Evolutionary conservation across 1,140 invertebrate genomes (phyloP).

Genomic region (Anoplolepis gracilipes): DNA sequence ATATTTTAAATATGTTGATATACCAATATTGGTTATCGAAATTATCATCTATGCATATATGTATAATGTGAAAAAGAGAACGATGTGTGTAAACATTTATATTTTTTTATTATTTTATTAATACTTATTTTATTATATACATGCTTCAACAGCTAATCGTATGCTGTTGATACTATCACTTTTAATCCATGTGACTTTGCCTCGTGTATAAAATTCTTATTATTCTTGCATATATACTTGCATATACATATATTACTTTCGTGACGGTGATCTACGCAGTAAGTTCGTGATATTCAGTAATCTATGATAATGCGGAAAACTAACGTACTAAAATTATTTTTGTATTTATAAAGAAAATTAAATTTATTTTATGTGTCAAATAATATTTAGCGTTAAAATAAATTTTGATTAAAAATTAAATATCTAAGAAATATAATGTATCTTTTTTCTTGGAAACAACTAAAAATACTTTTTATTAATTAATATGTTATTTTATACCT

Average conservation of each 20-base stretch:
- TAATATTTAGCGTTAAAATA: neutral
- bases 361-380: neutral
- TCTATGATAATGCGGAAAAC: neutral
- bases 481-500: neutral
- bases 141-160: neutral
- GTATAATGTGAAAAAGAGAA: neutral
- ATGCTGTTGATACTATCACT: neutral
- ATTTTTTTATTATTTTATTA: conserved; percentile 2
- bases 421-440: neutral
- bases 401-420: neutral
- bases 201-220: neutral
- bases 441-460: neutral
- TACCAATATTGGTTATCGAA: neutral
- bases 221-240: neutral
- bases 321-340: neutral
- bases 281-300: neutral
- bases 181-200: neutral
- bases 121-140: no score
- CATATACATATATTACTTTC: neutral
- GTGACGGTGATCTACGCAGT: neutral
- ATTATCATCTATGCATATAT: neutral
- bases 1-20: conserved; percentile 12
- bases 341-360: neutral
- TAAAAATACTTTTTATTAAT: no score
- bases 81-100: neutral